These are phyloP conservation scores for Pseudocheirus occidentalis DNA, from an alignment of 2,797 vertebrate species.

Conservation along the genomic window DNA sequence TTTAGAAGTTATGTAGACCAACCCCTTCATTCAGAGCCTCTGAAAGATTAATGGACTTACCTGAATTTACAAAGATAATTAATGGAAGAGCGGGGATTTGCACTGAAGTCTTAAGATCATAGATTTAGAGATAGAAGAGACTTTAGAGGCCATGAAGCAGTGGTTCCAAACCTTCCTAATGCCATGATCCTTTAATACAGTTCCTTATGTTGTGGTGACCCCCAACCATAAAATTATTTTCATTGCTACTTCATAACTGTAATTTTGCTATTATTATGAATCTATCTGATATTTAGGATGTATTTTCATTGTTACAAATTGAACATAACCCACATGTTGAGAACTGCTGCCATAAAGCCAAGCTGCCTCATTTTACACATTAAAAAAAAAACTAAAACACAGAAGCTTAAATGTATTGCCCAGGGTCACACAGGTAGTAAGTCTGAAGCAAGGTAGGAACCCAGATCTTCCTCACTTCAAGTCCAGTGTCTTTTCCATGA, in stretches of 20 bases:
- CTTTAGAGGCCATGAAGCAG: too few relatives aligned
- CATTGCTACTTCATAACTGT: too few relatives aligned
- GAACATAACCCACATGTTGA: too few relatives aligned
- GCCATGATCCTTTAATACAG: too few relatives aligned
- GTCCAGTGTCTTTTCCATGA: neutral
- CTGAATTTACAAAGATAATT: neutral
- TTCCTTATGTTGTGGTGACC: too few relatives aligned
- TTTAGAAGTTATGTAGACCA: neutral
- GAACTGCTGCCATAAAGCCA: too few relatives aligned
- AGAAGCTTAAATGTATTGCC: neutral
- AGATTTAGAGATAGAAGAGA: neutral
- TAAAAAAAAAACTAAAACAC: neutral
- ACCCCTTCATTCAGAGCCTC: neutral
- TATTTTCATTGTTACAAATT: too few relatives aligned
- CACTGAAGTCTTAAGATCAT: neutral
- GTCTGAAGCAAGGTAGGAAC: neutral
- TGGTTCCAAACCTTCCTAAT: too few relatives aligned
- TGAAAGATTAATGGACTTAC: neutral
- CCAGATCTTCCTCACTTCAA: neutral
- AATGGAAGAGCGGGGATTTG: neutral
- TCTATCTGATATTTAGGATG: too few relatives aligned
- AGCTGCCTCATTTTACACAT: neutral
- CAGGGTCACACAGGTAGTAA: neutral
- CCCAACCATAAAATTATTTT: too few relatives aligned
- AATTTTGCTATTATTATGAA: too few relatives aligned